These are phyloP conservation scores for Alligator sinensis DNA, from an alignment of 2,113 vertebrate species.

Conservation along the genomic window DNA sequence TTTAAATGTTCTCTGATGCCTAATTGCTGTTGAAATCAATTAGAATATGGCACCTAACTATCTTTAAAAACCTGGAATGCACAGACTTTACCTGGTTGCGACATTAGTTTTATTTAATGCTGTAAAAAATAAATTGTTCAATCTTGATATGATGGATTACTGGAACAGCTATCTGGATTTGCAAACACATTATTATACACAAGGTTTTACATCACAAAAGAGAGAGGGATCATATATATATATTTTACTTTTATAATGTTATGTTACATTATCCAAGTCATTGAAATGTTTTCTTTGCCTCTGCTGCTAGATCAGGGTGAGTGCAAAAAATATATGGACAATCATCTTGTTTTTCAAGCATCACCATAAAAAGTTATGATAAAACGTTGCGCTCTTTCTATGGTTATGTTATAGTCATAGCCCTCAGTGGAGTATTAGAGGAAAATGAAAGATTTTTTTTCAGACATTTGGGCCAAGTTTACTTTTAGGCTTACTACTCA, in stretches of 20 bases:
- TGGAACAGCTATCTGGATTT: neutral
- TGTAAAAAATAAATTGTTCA: no score
- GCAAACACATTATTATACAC: neutral
- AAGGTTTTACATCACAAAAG: neutral
- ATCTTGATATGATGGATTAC: neutral
- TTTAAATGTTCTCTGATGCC: no score
- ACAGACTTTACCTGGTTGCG: no score
- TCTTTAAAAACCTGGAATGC: no score
- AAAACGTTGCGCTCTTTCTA: neutral
- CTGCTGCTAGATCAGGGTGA: neutral
- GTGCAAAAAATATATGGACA: neutral
- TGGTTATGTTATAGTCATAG: neutral
- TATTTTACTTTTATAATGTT: neutral
- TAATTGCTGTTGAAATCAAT: no score
- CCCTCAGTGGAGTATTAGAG: neutral
- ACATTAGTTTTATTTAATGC: no score
- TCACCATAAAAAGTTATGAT: neutral
- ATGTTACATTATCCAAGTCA: neutral
- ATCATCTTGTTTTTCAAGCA: neutral
- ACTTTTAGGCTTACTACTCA: neutral
- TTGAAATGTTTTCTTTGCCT: neutral
- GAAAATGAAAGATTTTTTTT: slow-evolving; percentile 12
- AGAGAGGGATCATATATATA: neutral
- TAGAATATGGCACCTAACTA: no score
- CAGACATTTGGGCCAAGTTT: neutral